Base-by-base conservation (phyloP, 2,113 vertebrate genomes). In the Corythaixoides concolor region DNA sequence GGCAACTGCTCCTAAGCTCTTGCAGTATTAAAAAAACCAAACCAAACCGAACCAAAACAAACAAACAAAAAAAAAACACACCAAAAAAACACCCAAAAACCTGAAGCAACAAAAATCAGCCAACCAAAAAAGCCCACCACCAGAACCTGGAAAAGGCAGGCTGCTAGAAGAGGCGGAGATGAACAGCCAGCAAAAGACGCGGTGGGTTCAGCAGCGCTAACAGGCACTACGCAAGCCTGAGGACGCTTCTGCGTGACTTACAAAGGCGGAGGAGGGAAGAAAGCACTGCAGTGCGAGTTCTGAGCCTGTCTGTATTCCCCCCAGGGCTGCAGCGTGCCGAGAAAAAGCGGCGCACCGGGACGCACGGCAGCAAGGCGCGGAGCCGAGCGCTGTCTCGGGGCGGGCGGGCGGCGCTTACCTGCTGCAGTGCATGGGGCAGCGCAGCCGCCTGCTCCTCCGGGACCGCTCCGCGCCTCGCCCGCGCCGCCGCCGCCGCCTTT, bases 71-170 rank as follows among this genome's bases (percentile, higher is more conserved):
- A 12, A 11, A 37, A 53, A n/a, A n/a, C n/a, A n/a, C n/a, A n/a
- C n/a, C 39, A 39, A 39, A 39, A 39, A 39, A 39, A 39, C 39
- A n/a, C 39, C 39, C 39, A 15, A 23, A 35, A 49, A 5, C 9
- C 4, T 33, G 19, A 43, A 23, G 3, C 32, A 15, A 15, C 27
- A 21, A 7, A 58, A 56, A 17, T 3, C 37, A 20, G 41, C 9
- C 15, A 43, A 17, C 8, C 8, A 8, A 21, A 50, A 19, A 1
- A 26, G 2, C 19, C 21, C 9, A 12, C 2, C 24, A 8, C 0
- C 55, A 1, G 4, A 8, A 3, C 2, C 66, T 8, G 41, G 6
- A 41, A 23, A 3, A 11, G 26, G 55, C 14, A 59, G 58, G 72
- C 66, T 50, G 52, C 33, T 3, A 9, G 6, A 4, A 22, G 8